Evolutionary conservation across 2,797 vertebrate species (phyloP), one percentile per base, ranked within the genome.

Genomic region (Limosa lapponica): DNA sequence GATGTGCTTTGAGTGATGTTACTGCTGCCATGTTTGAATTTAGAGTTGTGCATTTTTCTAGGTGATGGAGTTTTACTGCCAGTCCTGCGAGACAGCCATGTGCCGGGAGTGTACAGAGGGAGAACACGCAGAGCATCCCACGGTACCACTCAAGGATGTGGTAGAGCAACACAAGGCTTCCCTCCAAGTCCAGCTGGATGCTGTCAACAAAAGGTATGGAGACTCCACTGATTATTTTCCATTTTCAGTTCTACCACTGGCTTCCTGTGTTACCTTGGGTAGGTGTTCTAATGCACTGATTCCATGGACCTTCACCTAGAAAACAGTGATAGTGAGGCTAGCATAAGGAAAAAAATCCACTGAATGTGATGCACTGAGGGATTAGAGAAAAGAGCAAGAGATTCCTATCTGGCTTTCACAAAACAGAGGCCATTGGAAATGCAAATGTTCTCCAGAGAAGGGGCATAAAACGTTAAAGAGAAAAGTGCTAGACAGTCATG

Each of bases 21-120:
- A 16, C 36, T 66, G 51, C 52, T 87, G 71, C 39, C 8, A 6
- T 48, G 43, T 82, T 62, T 91, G 71, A 89, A 61, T 73, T 46
- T 58, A 61, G 55, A 80, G 8, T 9, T 62, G 24, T 30, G 77
- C 84, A 55, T 43, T 88, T 82, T 97, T 71, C 78, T 90, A 99
- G 99, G 98, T 99, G 88, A 99, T 99, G 99, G 99, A 99, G 94
- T 99, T 99, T 97, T 99, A 99, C 97, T 99, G 99, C 98, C 99
- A 99, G 51, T 99, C 99, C 10, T 99, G 99, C 48, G 99, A 99
- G 98, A 99, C 99, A 13, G 99, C 99, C 91, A 99, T 99, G 99
- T 99, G 99, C 97, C 98, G 98, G 67, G 99, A 99, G 96, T 99
- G 99, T 96, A 99, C 99, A 0, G 98, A 98, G 66, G 99, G 99